Evolutionary conservation across 2,888 invertebrate genomes (phyloP).

Genomic region (Thereva unica): DNA sequence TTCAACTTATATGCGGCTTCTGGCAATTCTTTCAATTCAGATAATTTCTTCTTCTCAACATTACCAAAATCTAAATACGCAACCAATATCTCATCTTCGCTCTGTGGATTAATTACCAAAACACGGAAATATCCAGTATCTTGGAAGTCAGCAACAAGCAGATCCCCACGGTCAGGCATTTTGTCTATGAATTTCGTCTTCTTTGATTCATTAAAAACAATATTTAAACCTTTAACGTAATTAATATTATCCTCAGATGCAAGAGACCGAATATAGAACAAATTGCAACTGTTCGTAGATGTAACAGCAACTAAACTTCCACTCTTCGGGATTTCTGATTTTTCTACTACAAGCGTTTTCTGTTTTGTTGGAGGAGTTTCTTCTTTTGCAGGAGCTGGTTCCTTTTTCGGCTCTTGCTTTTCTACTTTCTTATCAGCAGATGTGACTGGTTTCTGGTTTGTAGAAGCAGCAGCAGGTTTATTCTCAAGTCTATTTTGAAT

Average conservation of each 20-base stretch:
- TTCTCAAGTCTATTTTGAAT: too few relatives aligned
- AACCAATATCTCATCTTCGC: constrained; percentile 47
- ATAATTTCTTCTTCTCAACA: constrained; percentile 47
- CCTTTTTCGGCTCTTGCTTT: too few relatives aligned
- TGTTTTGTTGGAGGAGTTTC: too few relatives aligned
- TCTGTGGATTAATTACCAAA: constrained; percentile 48
- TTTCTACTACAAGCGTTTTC: background rate
- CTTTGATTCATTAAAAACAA: constrained; percentile 40
- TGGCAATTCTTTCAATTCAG: constrained; percentile 48
- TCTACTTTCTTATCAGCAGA: too few relatives aligned
- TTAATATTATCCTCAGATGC: constrained; percentile 9
- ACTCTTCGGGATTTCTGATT: constrained; percentile 5
- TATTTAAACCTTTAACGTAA: constrained; percentile 21
- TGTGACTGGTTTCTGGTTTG: too few relatives aligned
- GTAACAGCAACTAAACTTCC: constrained; percentile 18
- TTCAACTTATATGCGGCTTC: constrained; percentile 45
- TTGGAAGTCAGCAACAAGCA: constrained; percentile 49
- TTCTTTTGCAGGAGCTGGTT: too few relatives aligned
- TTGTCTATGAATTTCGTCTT: constrained; percentile 42
- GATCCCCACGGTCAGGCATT: constrained; percentile 49
- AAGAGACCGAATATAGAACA: constrained; percentile 18
- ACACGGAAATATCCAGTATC: constrained; percentile 47
- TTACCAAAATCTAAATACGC: constrained; percentile 54
- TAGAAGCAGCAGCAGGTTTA: too few relatives aligned
- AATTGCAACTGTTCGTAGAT: constrained; percentile 1